These are phyloP conservation scores for Apostichopus leukothele DNA, from an alignment of 53 echinoderm and acorn worm species.

Conservation along the genomic window DNA sequence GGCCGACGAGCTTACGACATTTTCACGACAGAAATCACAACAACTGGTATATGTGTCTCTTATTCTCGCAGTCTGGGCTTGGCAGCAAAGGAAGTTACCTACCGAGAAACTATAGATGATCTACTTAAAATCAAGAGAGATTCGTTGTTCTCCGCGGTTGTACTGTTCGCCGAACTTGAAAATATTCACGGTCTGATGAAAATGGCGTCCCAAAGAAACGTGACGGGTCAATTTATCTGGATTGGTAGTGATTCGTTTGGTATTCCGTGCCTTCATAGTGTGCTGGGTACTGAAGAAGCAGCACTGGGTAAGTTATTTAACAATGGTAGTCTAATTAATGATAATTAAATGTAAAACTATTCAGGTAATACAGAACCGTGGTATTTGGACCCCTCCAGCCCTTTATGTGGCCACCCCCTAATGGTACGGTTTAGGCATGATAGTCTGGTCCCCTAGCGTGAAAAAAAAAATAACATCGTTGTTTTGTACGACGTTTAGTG, in stretches of 20 bases:
- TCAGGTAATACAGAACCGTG: too few species aligned
- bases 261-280: slow-evolving; percentile 66
- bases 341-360: too few species aligned
- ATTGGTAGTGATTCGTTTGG: slow-evolving; percentile 94
- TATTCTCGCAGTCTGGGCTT: slow-evolving; percentile 60
- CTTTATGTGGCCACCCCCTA: too few species aligned
- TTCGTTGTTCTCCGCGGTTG: slow-evolving; percentile 73
- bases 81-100: slow-evolving; percentile 17
- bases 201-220: slow-evolving; percentile 56
- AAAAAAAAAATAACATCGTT: too few species aligned
- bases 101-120: slow-evolving; percentile 47
- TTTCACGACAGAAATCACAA: slow-evolving; percentile 52
- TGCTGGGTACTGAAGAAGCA: slow-evolving; percentile 63
- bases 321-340: too few species aligned
- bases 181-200: slow-evolving; percentile 61
- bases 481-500: too few species aligned
- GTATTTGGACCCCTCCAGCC: too few species aligned
- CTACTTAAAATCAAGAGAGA: slow-evolving; percentile 49
- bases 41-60: slow-evolving; percentile 66
- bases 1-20: slow-evolving; percentile 72
- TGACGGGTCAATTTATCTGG: slow-evolving; percentile 77
- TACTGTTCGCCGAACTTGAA: slow-evolving; percentile 84
- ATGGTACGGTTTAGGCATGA: too few species aligned
- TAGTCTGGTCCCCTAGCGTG: too few species aligned
- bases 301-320: slow-evolving; percentile 74